Percentiles rank a stretch among this genome's conserved stretches.
Evolutionary conservation across 2,888 invertebrate genomes (phyloP).

Genomic region (Aromia moschata): DNA sequence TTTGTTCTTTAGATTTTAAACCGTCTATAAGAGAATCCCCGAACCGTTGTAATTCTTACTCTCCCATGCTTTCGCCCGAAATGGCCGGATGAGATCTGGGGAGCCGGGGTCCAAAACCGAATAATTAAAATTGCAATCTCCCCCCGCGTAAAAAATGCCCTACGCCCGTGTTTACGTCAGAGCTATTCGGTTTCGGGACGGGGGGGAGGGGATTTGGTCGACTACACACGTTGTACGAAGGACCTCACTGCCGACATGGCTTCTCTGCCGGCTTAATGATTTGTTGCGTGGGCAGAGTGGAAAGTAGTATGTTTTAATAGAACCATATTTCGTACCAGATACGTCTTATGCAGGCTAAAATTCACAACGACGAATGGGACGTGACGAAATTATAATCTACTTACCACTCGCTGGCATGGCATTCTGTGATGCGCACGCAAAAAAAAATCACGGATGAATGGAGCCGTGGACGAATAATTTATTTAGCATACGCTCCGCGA

Average conservation of each 20-base stretch:
- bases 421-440: conserved; percentile 1
- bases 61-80: neutral
- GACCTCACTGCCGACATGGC: conserved; percentile 33
- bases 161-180: conserved; percentile 15
- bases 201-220: conserved; percentile 38
- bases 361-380: conserved; percentile 23
- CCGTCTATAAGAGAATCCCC: no score
- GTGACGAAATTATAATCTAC: conserved; percentile 23
- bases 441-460: conserved; percentile 7
- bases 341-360: conserved; percentile 25
- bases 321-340: conserved; percentile 30
- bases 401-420: conserved; percentile 12
- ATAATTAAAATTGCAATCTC: neutral
- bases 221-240: conserved; percentile 42
- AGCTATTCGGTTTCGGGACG: conserved; percentile 18
- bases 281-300: conserved; percentile 39
- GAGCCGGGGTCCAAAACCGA: neutral
- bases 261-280: conserved; percentile 40
- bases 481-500: neutral
- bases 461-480: conserved; percentile 1
- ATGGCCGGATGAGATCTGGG: neutral
- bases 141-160: neutral
- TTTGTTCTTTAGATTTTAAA: no score
- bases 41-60: no score
- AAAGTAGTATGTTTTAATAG: conserved; percentile 38